Base-by-base conservation (phyloP, 2,113 vertebrate species). In the Heptranchias perlo region DNA sequence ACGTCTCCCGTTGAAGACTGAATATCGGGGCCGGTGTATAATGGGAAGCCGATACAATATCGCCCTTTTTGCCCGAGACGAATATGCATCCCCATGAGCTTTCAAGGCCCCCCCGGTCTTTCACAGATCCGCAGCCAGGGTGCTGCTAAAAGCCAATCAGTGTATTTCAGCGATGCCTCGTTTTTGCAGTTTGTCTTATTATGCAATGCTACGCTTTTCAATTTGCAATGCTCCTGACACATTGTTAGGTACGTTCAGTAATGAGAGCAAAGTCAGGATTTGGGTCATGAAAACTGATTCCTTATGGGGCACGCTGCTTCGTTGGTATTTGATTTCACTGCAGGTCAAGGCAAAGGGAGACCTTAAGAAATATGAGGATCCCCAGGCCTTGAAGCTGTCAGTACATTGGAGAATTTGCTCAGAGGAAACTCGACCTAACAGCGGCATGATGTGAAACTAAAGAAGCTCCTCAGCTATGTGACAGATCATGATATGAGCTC, bases 361-460 rank as follows among this genome's bases (percentile, higher is more conserved):
- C 97, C 97, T 97, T 96, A 96, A 97, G 97, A 97, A 97, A 97
- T 97, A 96, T 73, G 96, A 96, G 97, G 96, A 96, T 96, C 96
- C 96, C 96, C 96, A 97, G 96, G 96, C 96, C 96, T 54, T 91
- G 96, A 97, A 96, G 96, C 97, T 96, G 96, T 96, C 96, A 92
- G 96, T 96, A 67, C 93, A 7, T 91, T 89, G 96, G 96, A 96
- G 94, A 96, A 96, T 95, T 96, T 96, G 96, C 96, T 98, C 97
- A 97, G 96, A 96, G 97, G 97, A 97, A 96, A 97, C 96, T 54
- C 65, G 35, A 76, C 95, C 94, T 86, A 84, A 94, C 96, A 96
- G 61, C 96, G 92, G 69, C 89, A 96, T 96, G 97, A 96, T 97
- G 91, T 97, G 97, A 97, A 97, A 96, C 95, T 97, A 97, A 97